Evolutionary conservation across 2,797 vertebrate genomes (phyloP).

Genomic region (Brachyalestes nurse): DNA sequence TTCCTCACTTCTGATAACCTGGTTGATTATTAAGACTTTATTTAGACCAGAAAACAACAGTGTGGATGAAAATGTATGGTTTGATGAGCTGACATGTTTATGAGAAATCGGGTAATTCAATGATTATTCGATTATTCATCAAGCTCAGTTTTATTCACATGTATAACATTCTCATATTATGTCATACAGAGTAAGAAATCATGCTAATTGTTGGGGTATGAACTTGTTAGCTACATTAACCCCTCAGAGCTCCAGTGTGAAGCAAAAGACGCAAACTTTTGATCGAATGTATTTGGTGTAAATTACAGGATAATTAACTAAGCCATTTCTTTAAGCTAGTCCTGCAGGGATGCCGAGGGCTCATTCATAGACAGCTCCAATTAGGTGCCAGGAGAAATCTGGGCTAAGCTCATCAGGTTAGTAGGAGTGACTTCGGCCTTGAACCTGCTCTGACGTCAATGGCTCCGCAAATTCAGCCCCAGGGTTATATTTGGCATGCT

Average conservation of each 20-base stretch:
- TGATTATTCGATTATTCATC: too few relatives aligned
- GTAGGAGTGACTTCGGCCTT: constrained; percentile 15
- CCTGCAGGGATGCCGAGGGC: background rate
- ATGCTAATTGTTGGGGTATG: too few relatives aligned
- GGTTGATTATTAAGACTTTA: background rate
- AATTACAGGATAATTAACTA: too few relatives aligned
- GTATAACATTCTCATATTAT: too few relatives aligned
- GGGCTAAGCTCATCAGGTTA: constrained; percentile 44
- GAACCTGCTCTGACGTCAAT: constrained; percentile 52
- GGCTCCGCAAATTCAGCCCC: constrained; percentile 28
- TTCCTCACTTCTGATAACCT: background rate
- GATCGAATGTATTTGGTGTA: too few relatives aligned
- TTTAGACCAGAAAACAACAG: background rate
- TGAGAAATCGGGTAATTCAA: too few relatives aligned
- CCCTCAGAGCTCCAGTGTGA: too few relatives aligned
- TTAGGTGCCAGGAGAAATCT: constrained; percentile 24
- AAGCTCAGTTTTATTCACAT: too few relatives aligned
- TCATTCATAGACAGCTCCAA: constrained; percentile 15
- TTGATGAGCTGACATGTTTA: background rate
- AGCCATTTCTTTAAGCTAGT: too few relatives aligned
- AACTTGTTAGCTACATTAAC: too few relatives aligned
- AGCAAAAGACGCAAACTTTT: too few relatives aligned
- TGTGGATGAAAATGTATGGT: background rate
- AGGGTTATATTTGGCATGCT: constrained; percentile 45
- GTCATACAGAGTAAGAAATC: too few relatives aligned